A percentile compares a stretch with the other conserved stretches of the same genome.
Conservation (phyloP, 2,797 vertebrate species). For the Clarias laeviceps region DNA sequence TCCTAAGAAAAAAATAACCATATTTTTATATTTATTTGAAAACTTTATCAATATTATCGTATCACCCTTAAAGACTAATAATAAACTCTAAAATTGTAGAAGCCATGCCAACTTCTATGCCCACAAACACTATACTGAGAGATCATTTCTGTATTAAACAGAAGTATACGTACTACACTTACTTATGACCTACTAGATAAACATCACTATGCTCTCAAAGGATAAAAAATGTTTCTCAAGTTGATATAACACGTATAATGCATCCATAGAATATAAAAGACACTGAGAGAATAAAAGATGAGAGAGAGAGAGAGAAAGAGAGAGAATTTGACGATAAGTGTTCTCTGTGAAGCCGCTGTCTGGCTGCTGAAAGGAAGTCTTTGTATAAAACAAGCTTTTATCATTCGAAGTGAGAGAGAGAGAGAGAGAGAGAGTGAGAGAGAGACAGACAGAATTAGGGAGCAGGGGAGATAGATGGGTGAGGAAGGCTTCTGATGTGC, state of each 20-base stretch:
- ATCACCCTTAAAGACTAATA: not conserved
- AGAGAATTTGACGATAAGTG: conserved; percentile 55
- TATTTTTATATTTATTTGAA: not conserved
- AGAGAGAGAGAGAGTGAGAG: conserved; percentile 6
- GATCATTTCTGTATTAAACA: not conserved
- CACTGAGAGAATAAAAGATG: conserved; percentile 38
- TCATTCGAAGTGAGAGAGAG: conserved; percentile 47
- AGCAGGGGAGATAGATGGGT: conserved; percentile 17
- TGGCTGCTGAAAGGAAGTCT: conserved; percentile 57
- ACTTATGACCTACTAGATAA: conserved; percentile 5
- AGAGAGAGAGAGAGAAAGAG: conserved; percentile 27
- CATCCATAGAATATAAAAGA: conserved; percentile 40
- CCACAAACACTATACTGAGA: not conserved
- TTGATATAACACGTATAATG: conserved; percentile 42
- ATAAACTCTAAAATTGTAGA: not conserved
- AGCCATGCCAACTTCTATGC: not conserved
- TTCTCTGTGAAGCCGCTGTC: conserved; percentile 55
- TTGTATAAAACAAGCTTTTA: conserved; percentile 61
- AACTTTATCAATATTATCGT: not conserved
- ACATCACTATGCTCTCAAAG: conserved; percentile 8
- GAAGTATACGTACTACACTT: not conserved
- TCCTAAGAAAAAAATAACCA: not conserved
- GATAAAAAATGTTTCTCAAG: not conserved
- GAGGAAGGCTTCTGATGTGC: conserved; percentile 53
- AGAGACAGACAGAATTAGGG: conserved; percentile 29